These are phyloP conservation scores for Lepidostoma basale DNA, from an alignment of 1,140 invertebrate species.

Conservation along the genomic window DNA sequence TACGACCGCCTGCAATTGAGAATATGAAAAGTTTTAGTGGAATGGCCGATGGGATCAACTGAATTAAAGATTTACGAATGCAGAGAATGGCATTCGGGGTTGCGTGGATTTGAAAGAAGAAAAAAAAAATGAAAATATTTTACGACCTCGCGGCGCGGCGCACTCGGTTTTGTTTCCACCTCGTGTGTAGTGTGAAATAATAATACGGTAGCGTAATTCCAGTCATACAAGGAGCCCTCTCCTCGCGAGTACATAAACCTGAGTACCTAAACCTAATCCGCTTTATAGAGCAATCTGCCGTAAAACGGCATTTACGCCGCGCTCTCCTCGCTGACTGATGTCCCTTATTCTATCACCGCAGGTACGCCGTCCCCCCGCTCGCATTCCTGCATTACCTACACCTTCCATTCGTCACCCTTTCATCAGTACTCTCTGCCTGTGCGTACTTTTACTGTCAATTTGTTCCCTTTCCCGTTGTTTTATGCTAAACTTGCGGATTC, in stretches of 20 bases:
- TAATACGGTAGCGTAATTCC: slow-evolving; percentile 6
- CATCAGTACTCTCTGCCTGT: too few relatives aligned
- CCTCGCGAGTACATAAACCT: slow-evolving; percentile 15
- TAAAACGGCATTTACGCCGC: slow-evolving; percentile 44
- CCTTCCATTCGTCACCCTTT: background rate
- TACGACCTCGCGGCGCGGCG: background rate
- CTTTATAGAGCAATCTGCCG: slow-evolving; percentile 45
- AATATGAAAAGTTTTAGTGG: too few relatives aligned
- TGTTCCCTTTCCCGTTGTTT: too few relatives aligned
- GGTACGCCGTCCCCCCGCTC: background rate
- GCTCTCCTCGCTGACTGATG: slow-evolving; percentile 6
- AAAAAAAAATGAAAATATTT: too few relatives aligned
- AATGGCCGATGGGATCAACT: too few relatives aligned
- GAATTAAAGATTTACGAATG: too few relatives aligned
- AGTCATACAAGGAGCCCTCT: slow-evolving; percentile 1
- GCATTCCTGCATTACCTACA: background rate
- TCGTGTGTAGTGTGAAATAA: slow-evolving; percentile 2
- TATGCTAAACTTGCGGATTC: too few relatives aligned
- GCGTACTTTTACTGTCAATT: too few relatives aligned
- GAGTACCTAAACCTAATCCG: slow-evolving; percentile 34
- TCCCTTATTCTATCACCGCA: slow-evolving; percentile 11
- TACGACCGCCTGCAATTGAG: too few relatives aligned
- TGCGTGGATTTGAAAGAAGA: too few relatives aligned
- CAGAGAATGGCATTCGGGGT: too few relatives aligned
- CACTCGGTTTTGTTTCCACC: too few relatives aligned